Base-by-base conservation (phyloP, 2,888 invertebrate species). In the Ptychoptera albimana region DNA sequence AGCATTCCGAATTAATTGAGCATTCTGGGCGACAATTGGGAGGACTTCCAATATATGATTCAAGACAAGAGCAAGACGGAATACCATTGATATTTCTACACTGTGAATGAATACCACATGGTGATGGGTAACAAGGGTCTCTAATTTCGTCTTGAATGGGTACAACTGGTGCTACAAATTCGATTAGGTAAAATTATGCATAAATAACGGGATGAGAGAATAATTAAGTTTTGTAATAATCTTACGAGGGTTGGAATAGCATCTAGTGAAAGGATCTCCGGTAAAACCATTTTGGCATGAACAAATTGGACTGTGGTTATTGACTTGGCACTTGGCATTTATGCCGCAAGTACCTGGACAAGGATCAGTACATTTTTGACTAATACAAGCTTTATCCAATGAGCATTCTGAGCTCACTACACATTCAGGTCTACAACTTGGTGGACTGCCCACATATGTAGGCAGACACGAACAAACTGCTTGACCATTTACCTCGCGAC, bases 21-120 rank as follows among this genome's bases (percentile, higher is more conserved):
- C 80, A 81, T 56, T 79, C 79, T 8, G 80, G 80, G 30, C 79
- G 70, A 55, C 81, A 82, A 48, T 73, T 72, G 6, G 81, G 80
- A 30, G 82, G 84, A 41, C 74, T 71, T 14, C 84, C 84, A 45
- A 78, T 73, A 57, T 77, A 83, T 48, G 71, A 72, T 4, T 69
- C 57, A 47, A 74, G 59, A 57, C 81, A 82, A 30, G 72, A 72
- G 51, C 82, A 82, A 8, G 75, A 72, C 11, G 79, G 74, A 52
- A 74, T 67, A 30, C 68, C 73, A 43, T 72, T 67, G 10, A 72
- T 63, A 52, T 73, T 70, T 52, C 70, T 68, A 53, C 82, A 82
- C 56, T 77, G 70, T 16, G 82, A 75, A 55, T 79, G 78, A 13
- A 73, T 72, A 36, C 80, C 80, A 55, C 81, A 81, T 1, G 80